phyloP scores from a whole-genome alignment of 1,140 invertebrate species.

The Leptinotarsa undecemlineata region DNA sequence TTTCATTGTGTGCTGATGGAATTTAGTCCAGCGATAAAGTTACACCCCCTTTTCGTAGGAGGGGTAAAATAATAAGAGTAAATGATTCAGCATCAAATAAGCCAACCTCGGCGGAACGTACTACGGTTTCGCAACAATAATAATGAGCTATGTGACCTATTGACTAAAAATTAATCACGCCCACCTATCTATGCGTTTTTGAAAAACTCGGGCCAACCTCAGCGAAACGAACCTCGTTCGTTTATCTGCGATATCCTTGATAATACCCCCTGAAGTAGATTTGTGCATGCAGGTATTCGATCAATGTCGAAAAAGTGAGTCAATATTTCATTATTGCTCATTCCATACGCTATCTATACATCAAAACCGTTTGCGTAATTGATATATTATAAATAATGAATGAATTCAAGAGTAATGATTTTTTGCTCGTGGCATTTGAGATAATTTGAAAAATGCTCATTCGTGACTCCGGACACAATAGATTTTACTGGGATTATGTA shows the following conservation, averaged over 20 bases:
- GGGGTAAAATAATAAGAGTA: too few species aligned
- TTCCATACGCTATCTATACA: conserved; percentile 3
- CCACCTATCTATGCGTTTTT: neutral
- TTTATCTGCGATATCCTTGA: neutral
- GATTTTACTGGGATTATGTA: neutral
- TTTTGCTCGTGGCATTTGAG: neutral
- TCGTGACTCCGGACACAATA: neutral
- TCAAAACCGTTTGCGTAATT: conserved; percentile 4
- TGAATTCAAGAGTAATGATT: conserved; percentile 8
- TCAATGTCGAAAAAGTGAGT: conserved; percentile 6
- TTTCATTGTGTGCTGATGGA: too few species aligned
- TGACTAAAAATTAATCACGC: neutral
- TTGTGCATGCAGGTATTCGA: conserved; percentile 4
- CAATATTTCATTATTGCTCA: conserved; percentile 1
- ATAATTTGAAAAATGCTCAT: neutral
- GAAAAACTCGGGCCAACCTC: neutral
- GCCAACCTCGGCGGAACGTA: neutral
- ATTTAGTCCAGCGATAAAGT: too few species aligned
- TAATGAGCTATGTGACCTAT: conserved; percentile 3
- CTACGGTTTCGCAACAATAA: neutral
- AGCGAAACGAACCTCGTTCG: neutral
- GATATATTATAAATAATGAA: neutral
- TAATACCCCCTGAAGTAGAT: neutral
- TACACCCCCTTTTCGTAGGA: too few species aligned
- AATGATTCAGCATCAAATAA: neutral